Evolutionary conservation across 2,888 invertebrate species (phyloP).

Genomic region (Suillia variegata): DNA sequence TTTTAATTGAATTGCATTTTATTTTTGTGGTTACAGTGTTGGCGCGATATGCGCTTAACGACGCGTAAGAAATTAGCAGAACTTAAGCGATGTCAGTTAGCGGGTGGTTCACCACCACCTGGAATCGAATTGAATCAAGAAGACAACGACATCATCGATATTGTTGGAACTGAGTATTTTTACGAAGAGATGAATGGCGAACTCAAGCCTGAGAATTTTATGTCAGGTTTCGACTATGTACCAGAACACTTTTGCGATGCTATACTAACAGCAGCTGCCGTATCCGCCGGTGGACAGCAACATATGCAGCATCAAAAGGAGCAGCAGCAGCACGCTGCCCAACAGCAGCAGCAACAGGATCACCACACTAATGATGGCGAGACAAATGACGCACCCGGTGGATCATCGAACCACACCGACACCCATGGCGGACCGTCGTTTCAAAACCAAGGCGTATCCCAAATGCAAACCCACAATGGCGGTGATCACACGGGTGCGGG

Average conservation of each 20-base stretch:
- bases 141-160: slow-evolving; percentile 58
- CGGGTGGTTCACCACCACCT: slow-evolving; percentile 57
- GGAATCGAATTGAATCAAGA: slow-evolving; percentile 58
- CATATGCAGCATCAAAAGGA: slow-evolving; percentile 52
- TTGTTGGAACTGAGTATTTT: slow-evolving; percentile 58
- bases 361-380: slow-evolving; percentile 56
- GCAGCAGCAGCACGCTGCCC: slow-evolving; percentile 41
- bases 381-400: slow-evolving; percentile 54
- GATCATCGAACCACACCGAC: slow-evolving; percentile 51
- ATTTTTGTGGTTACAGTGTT: slow-evolving; percentile 43
- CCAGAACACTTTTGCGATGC: slow-evolving; percentile 59
- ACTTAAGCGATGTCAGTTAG: slow-evolving; percentile 56
- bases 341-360: slow-evolving; percentile 52
- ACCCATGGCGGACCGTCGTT: slow-evolving; percentile 48
- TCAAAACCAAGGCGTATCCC: slow-evolving; percentile 44
- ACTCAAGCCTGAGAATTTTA: slow-evolving; percentile 56
- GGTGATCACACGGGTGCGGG: slow-evolving; percentile 41
- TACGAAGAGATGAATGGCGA: slow-evolving; percentile 60
- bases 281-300: slow-evolving; percentile 51
- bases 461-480: slow-evolving; percentile 49
- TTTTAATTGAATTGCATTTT: too few relatives aligned
- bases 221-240: slow-evolving; percentile 57
- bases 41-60: slow-evolving; percentile 59
- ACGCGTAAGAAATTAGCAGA: slow-evolving; percentile 58
- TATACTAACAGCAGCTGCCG: slow-evolving; percentile 56